Conservation (phyloP, 2,888 invertebrate genomes). For the Perizoma affinitatum region DNA sequence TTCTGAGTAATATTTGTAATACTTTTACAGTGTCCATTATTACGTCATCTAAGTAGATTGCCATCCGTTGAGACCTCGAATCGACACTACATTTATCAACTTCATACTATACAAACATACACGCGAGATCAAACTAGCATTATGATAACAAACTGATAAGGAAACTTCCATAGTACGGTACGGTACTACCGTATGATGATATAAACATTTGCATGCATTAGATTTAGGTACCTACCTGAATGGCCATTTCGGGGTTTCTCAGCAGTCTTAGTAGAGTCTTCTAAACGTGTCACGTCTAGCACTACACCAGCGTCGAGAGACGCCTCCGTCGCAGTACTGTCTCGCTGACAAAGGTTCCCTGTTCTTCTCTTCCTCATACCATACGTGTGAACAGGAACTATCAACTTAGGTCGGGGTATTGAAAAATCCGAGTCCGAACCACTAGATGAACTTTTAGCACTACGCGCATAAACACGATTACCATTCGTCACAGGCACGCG, state of each 20-base stretch:
- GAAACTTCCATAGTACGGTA: background rate
- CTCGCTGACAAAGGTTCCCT: slow-evolving; percentile 87
- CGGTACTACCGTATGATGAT: too few species aligned
- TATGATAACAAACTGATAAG: slow-evolving; percentile 42
- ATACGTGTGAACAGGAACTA: slow-evolving; percentile 95
- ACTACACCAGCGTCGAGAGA: slow-evolving; percentile 74
- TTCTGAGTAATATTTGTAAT: slow-evolving; percentile 41
- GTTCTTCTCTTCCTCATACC: slow-evolving; percentile 91
- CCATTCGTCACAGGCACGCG: slow-evolving; percentile 57
- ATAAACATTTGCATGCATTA: too few species aligned
- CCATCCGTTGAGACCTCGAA: slow-evolving; percentile 48
- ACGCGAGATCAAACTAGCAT: slow-evolving; percentile 53
- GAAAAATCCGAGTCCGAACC: slow-evolving; percentile 88
- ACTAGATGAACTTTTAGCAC: slow-evolving; percentile 82
- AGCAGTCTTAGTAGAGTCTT: slow-evolving; percentile 54
- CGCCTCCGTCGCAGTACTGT: slow-evolving; percentile 74
- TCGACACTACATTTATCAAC: slow-evolving; percentile 56
- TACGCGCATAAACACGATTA: slow-evolving; percentile 64
- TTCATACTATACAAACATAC: slow-evolving; percentile 40
- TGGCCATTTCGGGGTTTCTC: slow-evolving; percentile 60
- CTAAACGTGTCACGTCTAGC: slow-evolving; percentile 70
- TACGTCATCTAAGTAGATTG: slow-evolving; percentile 44
- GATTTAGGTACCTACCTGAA: slow-evolving; percentile 56
- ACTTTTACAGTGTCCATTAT: slow-evolving; percentile 38
- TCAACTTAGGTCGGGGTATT: slow-evolving; percentile 93